Evolutionary conservation across 2,888 invertebrate species (phyloP).

Genomic region (Beris morrisii): DNA sequence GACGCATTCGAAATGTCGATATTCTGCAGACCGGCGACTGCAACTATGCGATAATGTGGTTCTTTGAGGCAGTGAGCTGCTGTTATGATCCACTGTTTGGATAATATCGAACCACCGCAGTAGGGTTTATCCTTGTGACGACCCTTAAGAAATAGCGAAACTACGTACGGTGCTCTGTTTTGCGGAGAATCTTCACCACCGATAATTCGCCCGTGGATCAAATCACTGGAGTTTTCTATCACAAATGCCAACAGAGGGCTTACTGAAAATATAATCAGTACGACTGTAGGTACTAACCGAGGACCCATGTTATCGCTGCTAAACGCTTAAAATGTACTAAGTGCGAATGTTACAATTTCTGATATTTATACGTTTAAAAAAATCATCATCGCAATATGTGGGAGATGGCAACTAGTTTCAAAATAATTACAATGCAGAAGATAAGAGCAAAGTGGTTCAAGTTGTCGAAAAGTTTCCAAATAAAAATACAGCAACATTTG

Average conservation of each 20-base stretch:
- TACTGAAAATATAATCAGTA: too few relatives aligned
- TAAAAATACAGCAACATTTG: too few relatives aligned
- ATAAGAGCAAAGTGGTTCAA: neutral
- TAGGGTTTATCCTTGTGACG: slow-evolving; percentile 17
- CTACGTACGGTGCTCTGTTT: slow-evolving; percentile 34
- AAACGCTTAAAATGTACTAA: too few relatives aligned
- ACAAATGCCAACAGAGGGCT: too few relatives aligned
- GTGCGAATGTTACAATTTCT: too few relatives aligned
- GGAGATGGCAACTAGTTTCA: neutral
- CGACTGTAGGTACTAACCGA: too few relatives aligned
- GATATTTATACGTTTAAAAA: too few relatives aligned
- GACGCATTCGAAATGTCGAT: slow-evolving; percentile 10
- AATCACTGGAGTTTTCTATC: neutral
- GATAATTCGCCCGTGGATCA: slow-evolving; percentile 32
- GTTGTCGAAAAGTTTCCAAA: neutral
- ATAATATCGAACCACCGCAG: slow-evolving; percentile 39
- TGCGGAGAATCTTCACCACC: slow-evolving; percentile 35
- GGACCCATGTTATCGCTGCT: too few relatives aligned
- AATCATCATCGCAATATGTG: neutral
- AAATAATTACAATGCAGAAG: slow-evolving; percentile 1
- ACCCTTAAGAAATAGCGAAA: slow-evolving; percentile 25
- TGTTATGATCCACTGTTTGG: slow-evolving; percentile 36
- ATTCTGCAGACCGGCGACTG: slow-evolving; percentile 33
- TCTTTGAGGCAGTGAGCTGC: slow-evolving; percentile 39
- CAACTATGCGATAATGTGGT: slow-evolving; percentile 26